phyloP scores from a whole-genome alignment of 2,113 vertebrate species.

The Cariama cristata region DNA sequence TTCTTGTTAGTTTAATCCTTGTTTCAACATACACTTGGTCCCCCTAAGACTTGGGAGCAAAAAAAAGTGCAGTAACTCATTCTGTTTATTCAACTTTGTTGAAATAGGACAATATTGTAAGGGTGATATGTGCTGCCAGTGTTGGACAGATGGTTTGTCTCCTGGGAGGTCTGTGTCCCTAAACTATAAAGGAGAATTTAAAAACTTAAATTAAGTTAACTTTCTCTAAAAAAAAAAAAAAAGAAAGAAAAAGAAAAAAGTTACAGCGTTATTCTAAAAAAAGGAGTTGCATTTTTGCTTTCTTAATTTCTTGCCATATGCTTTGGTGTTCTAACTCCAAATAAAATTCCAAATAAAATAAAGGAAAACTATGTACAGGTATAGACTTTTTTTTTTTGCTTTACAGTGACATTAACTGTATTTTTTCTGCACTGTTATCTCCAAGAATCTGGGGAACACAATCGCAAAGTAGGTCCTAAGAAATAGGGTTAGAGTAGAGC shows the following conservation, averaged over 20 bases:
- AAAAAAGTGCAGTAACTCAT: background rate
- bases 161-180: background rate
- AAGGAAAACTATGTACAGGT: background rate
- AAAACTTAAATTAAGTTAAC: background rate
- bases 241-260: background rate
- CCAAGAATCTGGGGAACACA: background rate
- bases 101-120: background rate
- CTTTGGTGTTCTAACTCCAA: background rate
- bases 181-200: background rate
- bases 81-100: background rate
- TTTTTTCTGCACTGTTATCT: background rate
- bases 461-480: background rate
- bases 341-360: background rate
- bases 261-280: background rate
- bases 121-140: background rate
- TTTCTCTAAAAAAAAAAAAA: background rate
- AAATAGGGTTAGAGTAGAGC: fast-evolving
- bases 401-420: background rate
- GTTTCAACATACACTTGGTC: background rate
- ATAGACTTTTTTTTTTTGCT: background rate
- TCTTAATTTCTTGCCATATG: background rate
- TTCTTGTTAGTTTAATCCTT: background rate
- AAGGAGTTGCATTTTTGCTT: background rate
- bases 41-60: background rate
- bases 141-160: background rate